Base-by-base conservation (phyloP, 2,113 vertebrate species). In the Alouatta palliata region DNA sequence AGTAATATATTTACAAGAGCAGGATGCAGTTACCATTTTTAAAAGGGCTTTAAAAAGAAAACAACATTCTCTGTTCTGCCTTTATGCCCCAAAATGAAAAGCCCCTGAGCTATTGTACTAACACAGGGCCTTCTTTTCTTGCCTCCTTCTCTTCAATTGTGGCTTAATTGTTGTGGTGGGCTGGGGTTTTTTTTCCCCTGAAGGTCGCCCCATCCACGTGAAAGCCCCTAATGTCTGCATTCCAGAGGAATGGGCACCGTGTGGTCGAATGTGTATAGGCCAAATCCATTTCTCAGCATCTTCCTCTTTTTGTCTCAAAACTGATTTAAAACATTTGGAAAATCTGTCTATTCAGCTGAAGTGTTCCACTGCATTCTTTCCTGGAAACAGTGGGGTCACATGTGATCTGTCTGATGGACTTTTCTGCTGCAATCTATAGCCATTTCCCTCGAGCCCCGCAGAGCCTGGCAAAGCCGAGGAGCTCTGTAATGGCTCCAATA, bases 311-410 rank as follows among this genome's bases (percentile, higher is more conserved):
- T 99, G 99, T 98, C 98, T 99, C 99, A 99, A 99, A 99, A 99
- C 99, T 98, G 99, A 99, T 99, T 99, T 99, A 99, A 99, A 99
- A 99, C 99, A 99, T 99, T 99, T 99, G 99, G 99, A 99, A 99
- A 99, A 99, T 99, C 98, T 99, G 99, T 99, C 99, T 99, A 99
- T 99, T 99, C 99, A 99, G 98, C 98, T 75, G 19, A 98, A 97
- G 98, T 98, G 97, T 99, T 99, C 98, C 97, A 97, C 97, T 96
- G 98, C 98, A 98, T 99, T 99, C 98, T 99, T 98, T 98, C 98
- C 95, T 98, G 84, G 98, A 99, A 99, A 98, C 98, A 98, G 98
- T 97, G 98, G 98, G 99, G 99, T 99, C 99, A 99, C 99, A 99
- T 98, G 98, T 98, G 99, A 99, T 99, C 98, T 98, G 98, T 98